A percentile compares a stretch with the other conserved stretches of the same genome.
Conservation (phyloP, 2,797 vertebrate genomes). For the Okamejei kenojei region DNA sequence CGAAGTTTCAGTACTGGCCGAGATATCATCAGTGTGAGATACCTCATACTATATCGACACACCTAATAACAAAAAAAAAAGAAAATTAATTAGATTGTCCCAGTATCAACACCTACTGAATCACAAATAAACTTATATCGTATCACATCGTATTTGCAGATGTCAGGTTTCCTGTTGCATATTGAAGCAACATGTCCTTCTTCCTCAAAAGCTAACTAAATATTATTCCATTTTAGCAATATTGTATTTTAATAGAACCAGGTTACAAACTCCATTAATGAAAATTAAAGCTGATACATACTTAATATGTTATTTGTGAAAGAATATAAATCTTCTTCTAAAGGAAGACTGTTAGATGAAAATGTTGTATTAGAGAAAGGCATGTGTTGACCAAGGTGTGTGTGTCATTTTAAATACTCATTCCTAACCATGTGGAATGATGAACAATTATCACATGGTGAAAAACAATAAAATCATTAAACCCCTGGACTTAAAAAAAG, state of each 20-base stretch:
- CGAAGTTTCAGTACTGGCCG: constrained; percentile 83
- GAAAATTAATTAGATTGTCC: background rate
- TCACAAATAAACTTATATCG: no score
- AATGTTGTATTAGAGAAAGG: background rate
- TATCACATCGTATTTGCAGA: background rate
- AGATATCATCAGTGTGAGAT: constrained; percentile 83
- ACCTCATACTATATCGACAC: constrained; percentile 88
- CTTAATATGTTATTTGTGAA: no score
- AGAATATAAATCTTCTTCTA: no score
- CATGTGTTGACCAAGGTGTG: background rate
- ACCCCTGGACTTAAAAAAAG: background rate
- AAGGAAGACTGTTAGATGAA: background rate
- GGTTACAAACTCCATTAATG: no score
- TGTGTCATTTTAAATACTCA: background rate
- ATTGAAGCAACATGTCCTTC: background rate
- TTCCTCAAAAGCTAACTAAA: background rate
- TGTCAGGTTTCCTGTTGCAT: background rate
- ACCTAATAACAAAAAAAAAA: constrained; percentile 59
- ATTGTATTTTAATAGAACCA: no score
- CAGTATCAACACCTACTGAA: background rate
- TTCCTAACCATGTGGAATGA: background rate
- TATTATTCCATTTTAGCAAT: background rate
- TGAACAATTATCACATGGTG: background rate
- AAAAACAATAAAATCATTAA: background rate
- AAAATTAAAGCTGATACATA: no score